Evolutionary conservation across 1,140 invertebrate species (phyloP).

Genomic region (Sarcophaga bullata): DNA sequence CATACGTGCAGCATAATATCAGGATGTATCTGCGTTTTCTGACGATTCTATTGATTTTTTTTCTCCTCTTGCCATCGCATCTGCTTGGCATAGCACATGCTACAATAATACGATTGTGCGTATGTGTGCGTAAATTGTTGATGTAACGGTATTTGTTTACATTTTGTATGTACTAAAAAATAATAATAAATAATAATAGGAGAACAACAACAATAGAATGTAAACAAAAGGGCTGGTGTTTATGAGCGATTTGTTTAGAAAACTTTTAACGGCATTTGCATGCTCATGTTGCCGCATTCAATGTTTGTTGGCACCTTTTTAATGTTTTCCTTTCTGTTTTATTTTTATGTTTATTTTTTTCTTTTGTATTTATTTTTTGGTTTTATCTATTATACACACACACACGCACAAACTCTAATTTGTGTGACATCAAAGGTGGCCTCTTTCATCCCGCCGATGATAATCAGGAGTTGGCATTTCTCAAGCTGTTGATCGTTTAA

Average conservation of each 20-base stretch:
- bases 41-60: conserved; percentile 56
- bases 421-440: conserved; percentile 75
- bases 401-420: neutral
- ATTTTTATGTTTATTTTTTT: conserved; percentile 39
- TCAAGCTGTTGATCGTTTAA: conserved; percentile 90
- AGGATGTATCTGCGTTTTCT: conserved; percentile 41
- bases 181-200: too few species aligned
- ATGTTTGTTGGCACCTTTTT: conserved; percentile 11
- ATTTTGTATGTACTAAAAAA: conserved; percentile 35
- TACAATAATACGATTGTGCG: conserved; percentile 3
- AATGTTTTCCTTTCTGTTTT: neutral
- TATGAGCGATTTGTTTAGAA: neutral
- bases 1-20: neutral
- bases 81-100: neutral
- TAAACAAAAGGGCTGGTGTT: neutral
- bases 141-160: conserved; percentile 24
- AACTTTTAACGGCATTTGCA: neutral
- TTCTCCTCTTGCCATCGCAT: neutral
- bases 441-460: conserved; percentile 80
- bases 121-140: conserved; percentile 3
- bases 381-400: too few species aligned
- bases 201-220: neutral
- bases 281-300: neutral
- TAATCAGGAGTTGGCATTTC: conserved; percentile 85
- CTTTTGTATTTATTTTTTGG: neutral